Evolutionary conservation across 1,140 invertebrate species (phyloP), one percentile per base, ranked within the genome.

Genomic region (Drosophila insularis): DNA sequence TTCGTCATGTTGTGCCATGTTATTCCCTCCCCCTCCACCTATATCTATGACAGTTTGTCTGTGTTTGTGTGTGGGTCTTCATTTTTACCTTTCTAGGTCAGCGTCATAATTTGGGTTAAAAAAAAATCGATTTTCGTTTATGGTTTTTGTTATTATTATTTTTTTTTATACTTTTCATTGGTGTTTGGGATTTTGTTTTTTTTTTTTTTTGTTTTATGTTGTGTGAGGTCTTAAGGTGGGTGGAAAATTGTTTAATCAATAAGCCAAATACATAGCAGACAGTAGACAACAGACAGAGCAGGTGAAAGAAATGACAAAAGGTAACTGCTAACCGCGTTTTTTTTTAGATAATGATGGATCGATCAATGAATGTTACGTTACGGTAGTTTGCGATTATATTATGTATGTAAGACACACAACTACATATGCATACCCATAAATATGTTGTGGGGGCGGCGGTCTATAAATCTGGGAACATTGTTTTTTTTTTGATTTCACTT

Each of bases 121-220:
- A 46, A 17, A 50, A 50, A 78, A 78, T 77, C 64, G 74, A 78
- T 78, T 78, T 78, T 78, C 74, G 74, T 78, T 77, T 78, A 77
- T 77, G 62, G 61, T 31, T 68, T 74, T 27, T 56, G 43, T 46
- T 37, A 35, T 46, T n/a, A n/a, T n/a, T n/a, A n/a, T n/a, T n/a
- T n/a, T n/a, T 71, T 70, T 54, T 71, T 19, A 58, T 63, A 46
- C 50, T 69, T 61, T 63, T 58, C 37, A 56, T 13, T 19, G 10
- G 32, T 23, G 32, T 56, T 32, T 35, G 63, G 35, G 17, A 13
- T 40, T 19, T 56, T 54, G 46, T 54, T 54, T 56, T 59, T 66
- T 66, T 59, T 66, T 78, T 58, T 55, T 78, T 68, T 78, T 55
- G n/a, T 53, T 54, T 72, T 68, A 65, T 78, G 68, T 78, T 67